phyloP scores from a whole-genome alignment of 2,888 invertebrate species.

The Spilarctia lutea region DNA sequence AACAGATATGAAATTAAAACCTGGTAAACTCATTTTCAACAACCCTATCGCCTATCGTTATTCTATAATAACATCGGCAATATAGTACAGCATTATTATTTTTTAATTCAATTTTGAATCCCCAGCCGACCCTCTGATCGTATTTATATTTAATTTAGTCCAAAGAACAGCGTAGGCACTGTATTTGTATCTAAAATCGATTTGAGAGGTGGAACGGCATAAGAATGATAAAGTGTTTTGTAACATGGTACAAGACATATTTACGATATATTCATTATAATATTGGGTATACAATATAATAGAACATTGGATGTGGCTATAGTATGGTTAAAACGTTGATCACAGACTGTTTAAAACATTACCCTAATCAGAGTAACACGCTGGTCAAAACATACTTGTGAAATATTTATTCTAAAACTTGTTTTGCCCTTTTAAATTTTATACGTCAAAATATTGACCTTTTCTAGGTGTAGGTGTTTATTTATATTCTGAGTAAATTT shows the following conservation, averaged over 20 bases:
- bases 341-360: too few species aligned
- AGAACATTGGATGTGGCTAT: too few species aligned
- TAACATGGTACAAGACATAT: neutral
- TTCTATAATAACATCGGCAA: slow-evolving; percentile 49
- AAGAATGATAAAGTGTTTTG: slow-evolving; percentile 29
- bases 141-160: slow-evolving; percentile 77
- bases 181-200: slow-evolving; percentile 50
- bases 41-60: slow-evolving; percentile 15
- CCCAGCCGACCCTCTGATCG: slow-evolving; percentile 61
- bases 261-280: neutral
- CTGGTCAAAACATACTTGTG: too few species aligned
- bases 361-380: too few species aligned
- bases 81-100: slow-evolving; percentile 62
- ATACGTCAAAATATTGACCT: too few species aligned
- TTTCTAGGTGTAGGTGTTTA: too few species aligned
- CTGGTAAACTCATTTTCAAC: neutral
- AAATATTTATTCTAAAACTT: too few species aligned
- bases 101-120: slow-evolving; percentile 72
- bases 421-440: too few species aligned
- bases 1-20: neutral
- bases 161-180: slow-evolving; percentile 53
- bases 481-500: neutral
- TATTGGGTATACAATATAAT: too few species aligned
- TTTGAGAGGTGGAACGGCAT: slow-evolving; percentile 32
- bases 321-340: too few species aligned